Evolutionary conservation across 2,888 invertebrate genomes (phyloP).

Genomic region (Pocota personata): DNA sequence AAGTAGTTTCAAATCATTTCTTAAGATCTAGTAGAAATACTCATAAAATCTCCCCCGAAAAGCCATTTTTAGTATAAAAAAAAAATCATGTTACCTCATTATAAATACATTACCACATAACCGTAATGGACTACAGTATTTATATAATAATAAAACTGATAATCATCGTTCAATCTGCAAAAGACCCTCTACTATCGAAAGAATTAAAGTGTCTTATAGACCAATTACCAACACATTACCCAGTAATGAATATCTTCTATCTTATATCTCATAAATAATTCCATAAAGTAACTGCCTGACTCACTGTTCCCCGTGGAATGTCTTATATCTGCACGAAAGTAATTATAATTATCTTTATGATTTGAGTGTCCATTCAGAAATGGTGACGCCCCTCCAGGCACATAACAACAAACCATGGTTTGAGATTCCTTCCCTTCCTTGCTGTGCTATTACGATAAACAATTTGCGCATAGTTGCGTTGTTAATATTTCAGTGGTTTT

Average conservation of each 20-base stretch:
- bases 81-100: too few species aligned
- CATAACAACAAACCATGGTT: background rate
- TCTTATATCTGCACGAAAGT: constrained; percentile 54
- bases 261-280: constrained; percentile 2
- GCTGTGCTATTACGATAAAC: constrained; percentile 51
- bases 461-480: constrained; percentile 59
- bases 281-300: background rate
- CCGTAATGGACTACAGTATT: too few species aligned
- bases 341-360: constrained; percentile 72
- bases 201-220: background rate
- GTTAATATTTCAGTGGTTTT: constrained; percentile 63
- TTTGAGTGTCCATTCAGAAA: constrained; percentile 53
- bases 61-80: too few species aligned
- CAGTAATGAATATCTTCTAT: background rate
- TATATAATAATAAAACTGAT: too few species aligned
- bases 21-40: too few species aligned
- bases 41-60: too few species aligned
- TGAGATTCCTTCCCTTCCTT: background rate
- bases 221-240: background rate
- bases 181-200: too few species aligned
- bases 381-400: constrained; percentile 17
- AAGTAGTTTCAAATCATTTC: too few species aligned
- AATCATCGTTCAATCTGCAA: too few species aligned
- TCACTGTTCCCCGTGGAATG: constrained; percentile 8
- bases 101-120: too few species aligned